These are phyloP conservation scores for Trissoscelio sp. DNA, from an alignment of 2,888 invertebrate genomes.

Conservation along the genomic window DNA sequence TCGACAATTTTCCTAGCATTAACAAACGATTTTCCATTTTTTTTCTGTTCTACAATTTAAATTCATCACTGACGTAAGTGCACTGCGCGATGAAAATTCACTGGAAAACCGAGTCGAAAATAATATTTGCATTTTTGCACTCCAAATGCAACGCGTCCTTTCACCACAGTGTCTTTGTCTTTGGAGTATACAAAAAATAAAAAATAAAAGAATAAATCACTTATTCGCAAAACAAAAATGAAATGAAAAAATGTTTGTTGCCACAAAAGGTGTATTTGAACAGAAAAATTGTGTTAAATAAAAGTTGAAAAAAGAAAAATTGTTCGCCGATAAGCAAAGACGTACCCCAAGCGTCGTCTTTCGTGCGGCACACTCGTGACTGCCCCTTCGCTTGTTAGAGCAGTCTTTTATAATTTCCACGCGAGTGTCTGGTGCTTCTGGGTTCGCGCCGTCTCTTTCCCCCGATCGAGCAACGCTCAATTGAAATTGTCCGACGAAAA, in stretches of 20 bases:
- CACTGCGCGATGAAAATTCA: slow-evolving; percentile 19
- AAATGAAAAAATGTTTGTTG: too few species aligned
- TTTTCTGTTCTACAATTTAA: slow-evolving; percentile 1
- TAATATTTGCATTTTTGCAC: slow-evolving; percentile 6
- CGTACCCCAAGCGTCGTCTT: slow-evolving; percentile 62
- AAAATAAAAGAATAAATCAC: too few species aligned
- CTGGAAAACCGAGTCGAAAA: slow-evolving; percentile 2
- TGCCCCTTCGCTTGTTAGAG: slow-evolving; percentile 61
- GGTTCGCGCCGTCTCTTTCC: slow-evolving; percentile 51
- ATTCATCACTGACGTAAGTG: slow-evolving; percentile 19
- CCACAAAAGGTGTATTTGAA: too few species aligned
- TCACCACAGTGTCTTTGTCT: slow-evolving; percentile 16
- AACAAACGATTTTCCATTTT: neutral
- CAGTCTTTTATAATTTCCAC: slow-evolving; percentile 69
- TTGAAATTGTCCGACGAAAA: slow-evolving; percentile 8
- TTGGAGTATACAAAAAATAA: too few species aligned
- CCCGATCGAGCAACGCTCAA: slow-evolving; percentile 24
- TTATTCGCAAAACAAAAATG: too few species aligned
- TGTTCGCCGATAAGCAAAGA: neutral
- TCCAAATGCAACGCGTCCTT: slow-evolving; percentile 4
- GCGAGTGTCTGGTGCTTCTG: slow-evolving; percentile 46
- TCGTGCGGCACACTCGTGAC: slow-evolving; percentile 63
- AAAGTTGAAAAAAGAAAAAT: neutral
- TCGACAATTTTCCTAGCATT: neutral
- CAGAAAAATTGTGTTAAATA: neutral